Percentiles rank a stretch among this genome's conserved stretches.
Evolutionary conservation across 2,888 invertebrate species (phyloP).

Genomic region (Oligia fasciuncula): DNA sequence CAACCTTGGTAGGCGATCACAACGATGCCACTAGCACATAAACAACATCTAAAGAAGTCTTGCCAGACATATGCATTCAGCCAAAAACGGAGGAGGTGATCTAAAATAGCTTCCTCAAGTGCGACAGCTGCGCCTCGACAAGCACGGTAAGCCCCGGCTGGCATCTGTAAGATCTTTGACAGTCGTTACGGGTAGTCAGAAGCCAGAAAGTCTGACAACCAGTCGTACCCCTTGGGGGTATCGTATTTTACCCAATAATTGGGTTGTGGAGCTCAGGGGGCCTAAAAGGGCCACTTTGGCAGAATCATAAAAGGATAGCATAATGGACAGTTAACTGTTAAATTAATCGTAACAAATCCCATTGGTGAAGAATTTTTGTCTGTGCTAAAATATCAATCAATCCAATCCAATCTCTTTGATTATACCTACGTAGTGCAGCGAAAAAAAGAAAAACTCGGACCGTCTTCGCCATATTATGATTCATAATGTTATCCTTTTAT

Average conservation of each 20-base stretch:
- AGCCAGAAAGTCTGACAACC: background rate
- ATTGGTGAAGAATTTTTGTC: no score
- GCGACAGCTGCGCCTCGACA: background rate
- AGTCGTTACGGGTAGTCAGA: background rate
- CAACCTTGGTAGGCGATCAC: constrained; percentile 9
- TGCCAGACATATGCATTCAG: background rate
- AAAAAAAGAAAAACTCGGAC: no score
- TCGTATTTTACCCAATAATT: no score
- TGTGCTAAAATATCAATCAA: no score
- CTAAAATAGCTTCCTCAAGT: background rate
- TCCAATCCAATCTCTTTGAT: no score
- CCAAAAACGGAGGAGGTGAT: background rate
- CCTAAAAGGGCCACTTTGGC: no score
- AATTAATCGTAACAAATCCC: no score
- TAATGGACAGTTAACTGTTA: no score
- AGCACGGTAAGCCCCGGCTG: background rate
- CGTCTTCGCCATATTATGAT: no score
- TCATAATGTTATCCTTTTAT: no score
- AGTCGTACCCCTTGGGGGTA: background rate
- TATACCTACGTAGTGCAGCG: no score
- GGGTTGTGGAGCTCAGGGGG: background rate
- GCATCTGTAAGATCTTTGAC: background rate
- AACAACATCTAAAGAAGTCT: background rate
- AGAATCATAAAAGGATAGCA: no score
- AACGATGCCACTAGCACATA: constrained; percentile 18